Evolutionary conservation across 2,113 vertebrate species (phyloP).

Genomic region (Urocolius indicus): DNA sequence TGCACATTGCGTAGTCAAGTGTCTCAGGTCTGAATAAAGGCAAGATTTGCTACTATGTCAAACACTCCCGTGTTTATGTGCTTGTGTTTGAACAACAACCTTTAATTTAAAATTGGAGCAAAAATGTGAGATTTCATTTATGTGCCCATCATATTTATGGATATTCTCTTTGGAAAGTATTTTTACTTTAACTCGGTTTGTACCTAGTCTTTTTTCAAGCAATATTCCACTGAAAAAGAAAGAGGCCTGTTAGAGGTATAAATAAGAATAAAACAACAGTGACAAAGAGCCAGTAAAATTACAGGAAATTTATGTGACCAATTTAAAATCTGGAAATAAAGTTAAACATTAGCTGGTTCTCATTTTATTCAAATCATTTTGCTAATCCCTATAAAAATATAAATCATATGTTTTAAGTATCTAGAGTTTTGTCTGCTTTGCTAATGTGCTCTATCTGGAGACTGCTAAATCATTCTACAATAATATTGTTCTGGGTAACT

Average conservation of each 20-base stretch:
- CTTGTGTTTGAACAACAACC: neutral
- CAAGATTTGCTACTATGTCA: neutral
- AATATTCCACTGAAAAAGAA: neutral
- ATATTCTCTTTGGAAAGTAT: neutral
- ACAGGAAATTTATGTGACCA: neutral
- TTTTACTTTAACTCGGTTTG: neutral
- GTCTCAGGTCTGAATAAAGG: neutral
- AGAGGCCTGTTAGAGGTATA: neutral
- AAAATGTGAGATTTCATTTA: neutral
- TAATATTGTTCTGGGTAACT: slow-evolving; percentile 34
- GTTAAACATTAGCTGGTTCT: neutral
- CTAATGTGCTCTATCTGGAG: slow-evolving; percentile 15
- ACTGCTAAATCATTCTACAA: slow-evolving; percentile 29
- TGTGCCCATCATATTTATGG: neutral
- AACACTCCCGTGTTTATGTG: neutral
- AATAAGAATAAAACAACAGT: neutral
- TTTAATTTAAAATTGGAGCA: neutral
- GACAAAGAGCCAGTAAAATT: neutral
- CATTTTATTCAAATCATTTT: slow-evolving; percentile 1
- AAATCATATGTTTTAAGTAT: neutral
- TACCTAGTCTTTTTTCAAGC: neutral
- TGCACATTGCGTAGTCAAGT: neutral
- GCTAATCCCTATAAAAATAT: neutral
- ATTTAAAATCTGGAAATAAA: slow-evolving; percentile 4
- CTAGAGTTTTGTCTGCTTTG: slow-evolving; percentile 19